Conservation (phyloP, 53 echinoderm and acorn worm species). For the Temnopleurus reevesii region DNA sequence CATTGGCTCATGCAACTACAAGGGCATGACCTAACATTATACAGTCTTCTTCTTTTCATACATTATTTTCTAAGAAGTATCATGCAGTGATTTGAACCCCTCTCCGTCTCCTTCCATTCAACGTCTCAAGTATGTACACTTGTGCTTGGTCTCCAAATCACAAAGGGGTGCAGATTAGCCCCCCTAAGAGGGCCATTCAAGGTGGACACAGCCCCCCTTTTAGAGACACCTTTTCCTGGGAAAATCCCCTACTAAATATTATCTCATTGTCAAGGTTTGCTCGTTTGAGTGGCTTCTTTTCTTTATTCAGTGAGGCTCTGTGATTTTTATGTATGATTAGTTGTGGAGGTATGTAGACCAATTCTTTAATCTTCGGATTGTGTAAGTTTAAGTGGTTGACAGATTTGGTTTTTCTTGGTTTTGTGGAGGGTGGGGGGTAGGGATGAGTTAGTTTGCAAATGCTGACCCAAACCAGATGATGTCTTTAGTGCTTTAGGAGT, state of each 20-base stretch:
- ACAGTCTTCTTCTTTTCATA: too few species aligned
- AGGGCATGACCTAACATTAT: too few species aligned
- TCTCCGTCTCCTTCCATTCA: neutral
- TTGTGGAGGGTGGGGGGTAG: too few species aligned
- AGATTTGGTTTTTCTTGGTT: too few species aligned
- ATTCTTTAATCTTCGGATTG: neutral
- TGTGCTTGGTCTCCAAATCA: neutral
- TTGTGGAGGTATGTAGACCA: constrained; percentile 1
- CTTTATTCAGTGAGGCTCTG: neutral
- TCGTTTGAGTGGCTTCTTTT: neutral
- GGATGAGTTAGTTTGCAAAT: too few species aligned
- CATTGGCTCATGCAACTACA: too few species aligned
- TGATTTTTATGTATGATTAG: constrained; percentile 3
- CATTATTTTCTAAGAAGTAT: neutral
- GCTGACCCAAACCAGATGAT: too few species aligned
- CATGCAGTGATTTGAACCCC: neutral
- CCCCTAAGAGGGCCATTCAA: neutral
- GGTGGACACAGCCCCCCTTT: neutral
- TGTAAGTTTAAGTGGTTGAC: neutral
- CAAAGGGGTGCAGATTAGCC: neutral
- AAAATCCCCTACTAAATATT: constrained; percentile 29
- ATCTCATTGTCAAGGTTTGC: neutral
- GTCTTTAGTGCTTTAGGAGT: too few species aligned
- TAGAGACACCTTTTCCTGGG: neutral
- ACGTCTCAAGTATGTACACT: neutral